Conservation (phyloP, 1,140 invertebrate genomes). For the Meteorus sp. region DNA sequence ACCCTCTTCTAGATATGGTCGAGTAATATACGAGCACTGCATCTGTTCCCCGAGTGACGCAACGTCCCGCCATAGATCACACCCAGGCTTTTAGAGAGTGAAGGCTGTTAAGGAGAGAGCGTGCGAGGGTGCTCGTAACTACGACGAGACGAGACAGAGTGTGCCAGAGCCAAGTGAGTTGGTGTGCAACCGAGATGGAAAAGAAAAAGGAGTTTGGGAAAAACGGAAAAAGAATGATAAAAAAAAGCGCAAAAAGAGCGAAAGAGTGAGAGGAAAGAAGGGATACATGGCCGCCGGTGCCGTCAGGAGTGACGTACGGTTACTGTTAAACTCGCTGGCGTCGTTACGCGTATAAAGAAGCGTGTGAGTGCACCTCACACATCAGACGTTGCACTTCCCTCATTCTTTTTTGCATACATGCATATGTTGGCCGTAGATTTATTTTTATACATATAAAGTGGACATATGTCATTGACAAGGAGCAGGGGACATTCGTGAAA, state of each 20-base stretch:
- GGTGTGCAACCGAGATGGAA: constrained; percentile 18
- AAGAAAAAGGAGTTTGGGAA: no score
- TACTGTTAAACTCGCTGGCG: constrained; percentile 52
- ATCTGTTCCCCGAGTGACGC: constrained; percentile 60
- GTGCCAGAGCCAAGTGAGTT: constrained; percentile 29
- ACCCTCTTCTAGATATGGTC: constrained; percentile 47
- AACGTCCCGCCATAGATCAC: constrained; percentile 57
- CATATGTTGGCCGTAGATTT: no score
- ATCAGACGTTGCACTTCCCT: no score
- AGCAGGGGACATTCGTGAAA: no score
- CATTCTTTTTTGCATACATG: no score
- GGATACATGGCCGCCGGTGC: constrained; percentile 17
- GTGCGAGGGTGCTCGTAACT: constrained; percentile 26
- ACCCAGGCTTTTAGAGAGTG: constrained; percentile 39
- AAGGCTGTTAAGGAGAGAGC: constrained; percentile 38
- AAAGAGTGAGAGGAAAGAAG: constrained; percentile 24
- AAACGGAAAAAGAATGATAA: no score
- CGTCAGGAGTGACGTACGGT: constrained; percentile 52
- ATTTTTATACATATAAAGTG: no score
- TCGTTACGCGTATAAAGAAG: constrained; percentile 24
- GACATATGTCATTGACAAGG: no score
- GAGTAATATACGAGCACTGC: constrained; percentile 60
- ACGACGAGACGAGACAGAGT: background rate
- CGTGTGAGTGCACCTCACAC: constrained; percentile 32
- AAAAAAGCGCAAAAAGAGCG: no score